These are phyloP conservation scores for Coregonus suidteri DNA, from an alignment of 2,797 vertebrate species.

Conservation along the genomic window DNA sequence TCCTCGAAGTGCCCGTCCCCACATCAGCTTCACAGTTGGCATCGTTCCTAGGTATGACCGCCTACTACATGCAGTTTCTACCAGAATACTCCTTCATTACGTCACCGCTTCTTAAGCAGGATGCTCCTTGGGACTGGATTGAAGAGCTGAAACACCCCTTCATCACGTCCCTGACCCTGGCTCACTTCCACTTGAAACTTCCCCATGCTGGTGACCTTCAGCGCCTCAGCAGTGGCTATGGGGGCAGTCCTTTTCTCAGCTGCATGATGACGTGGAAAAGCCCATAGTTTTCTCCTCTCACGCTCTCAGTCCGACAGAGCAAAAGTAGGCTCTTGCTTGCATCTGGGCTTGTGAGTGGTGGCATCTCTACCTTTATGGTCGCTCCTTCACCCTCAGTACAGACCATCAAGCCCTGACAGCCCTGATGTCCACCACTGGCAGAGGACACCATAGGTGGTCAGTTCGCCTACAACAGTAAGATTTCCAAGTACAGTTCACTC, in stretches of 20 bases:
- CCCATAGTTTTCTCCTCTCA: not conserved
- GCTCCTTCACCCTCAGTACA: no score
- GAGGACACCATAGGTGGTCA: no score
- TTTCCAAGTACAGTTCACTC: not conserved
- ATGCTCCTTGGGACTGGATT: no score
- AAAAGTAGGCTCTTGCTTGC: not conserved
- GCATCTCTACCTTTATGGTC: no score
- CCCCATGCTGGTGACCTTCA: not conserved
- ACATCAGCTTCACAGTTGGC: not conserved
- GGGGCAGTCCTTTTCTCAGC: not conserved
- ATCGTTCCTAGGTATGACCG: not conserved
- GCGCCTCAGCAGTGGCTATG: not conserved
- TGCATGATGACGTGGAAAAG: not conserved
- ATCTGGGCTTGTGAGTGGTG: not conserved
- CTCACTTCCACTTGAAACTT: no score
- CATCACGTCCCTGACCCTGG: no score
- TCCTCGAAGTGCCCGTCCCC: not conserved
- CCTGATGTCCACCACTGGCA: no score
- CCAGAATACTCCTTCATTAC: constrained; percentile 1
- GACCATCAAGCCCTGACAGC: no score
- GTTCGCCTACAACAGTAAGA: not conserved
- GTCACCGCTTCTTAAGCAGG: not conserved
- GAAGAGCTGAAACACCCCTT: no score
- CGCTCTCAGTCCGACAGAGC: not conserved
- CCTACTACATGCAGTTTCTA: not conserved